Base-by-base conservation (phyloP, 2,888 invertebrate species). In the Rhamphomyia laevipes region DNA sequence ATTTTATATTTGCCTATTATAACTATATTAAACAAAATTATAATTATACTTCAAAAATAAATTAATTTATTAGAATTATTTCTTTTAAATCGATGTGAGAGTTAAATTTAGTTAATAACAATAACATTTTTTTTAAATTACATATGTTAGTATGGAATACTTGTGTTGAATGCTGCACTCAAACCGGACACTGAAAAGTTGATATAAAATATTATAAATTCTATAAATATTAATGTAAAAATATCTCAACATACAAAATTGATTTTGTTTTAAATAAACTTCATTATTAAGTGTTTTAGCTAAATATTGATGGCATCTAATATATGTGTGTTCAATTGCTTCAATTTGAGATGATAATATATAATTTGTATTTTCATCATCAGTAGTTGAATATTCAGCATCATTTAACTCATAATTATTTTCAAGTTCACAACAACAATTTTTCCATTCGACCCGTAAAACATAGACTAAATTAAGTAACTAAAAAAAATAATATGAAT, bases 301-400 rank as follows among this genome's bases (percentile, higher is more conserved):
- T 50, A 71, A 55, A 55, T 62, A 63, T 40, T 63, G 64, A 54
- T 71, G 70, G 43, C 66, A 67, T 15, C 63, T 62, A 43, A 68
- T 64, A 47, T 71, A 71, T 3, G 68, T 66, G 12, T 53, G 16
- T 52, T 69, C 69, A 41, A 70, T 64, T n/a, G 61, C 62, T 44
- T 57, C 62, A 12, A 70, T 62, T 52, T 67, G 63, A 12, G 62
- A 60, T 12, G 59, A 58, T 1, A 58, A 50, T 33, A 63, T 50
- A 51, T 63, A 63, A 18, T 59, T 57, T 1, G 53, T 53, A 15
- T 45, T 45, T 2, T 50, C 50, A n/a, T 57, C 57, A 15, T 56
- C 57, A 17, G 56, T 53, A 6, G 49, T 46, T n/a, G n/a, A n/a
- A n/a, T 52, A 51, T 4, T 47, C 55, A 10, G 43, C 16, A 15